Percentiles rank a stretch among this genome's conserved stretches.
phyloP scores from a whole-genome alignment of 2,797 vertebrate genomes.

The Sphenodon punctatus region DNA sequence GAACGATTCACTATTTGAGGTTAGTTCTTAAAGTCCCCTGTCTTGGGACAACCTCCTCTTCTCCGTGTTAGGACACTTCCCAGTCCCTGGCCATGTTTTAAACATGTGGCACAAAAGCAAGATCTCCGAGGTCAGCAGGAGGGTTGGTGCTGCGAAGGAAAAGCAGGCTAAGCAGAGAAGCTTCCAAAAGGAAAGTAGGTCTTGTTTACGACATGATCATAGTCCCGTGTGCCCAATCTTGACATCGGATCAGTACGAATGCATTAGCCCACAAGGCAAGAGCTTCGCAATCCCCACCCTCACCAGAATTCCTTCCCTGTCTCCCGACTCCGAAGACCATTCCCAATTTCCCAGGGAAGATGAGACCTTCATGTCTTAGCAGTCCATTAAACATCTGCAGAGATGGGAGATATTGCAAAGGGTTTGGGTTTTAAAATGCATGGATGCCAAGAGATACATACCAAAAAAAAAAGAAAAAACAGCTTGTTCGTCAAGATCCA shows the following conservation, averaged over 20 bases:
- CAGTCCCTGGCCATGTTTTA: neutral
- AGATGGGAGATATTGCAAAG: neutral
- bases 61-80: no score
- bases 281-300: neutral
- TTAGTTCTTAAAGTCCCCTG: neutral
- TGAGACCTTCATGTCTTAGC: fast-evolving
- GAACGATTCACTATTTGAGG: slow-evolving; percentile 27
- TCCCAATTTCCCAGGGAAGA: neutral
- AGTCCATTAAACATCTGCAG: fast-evolving
- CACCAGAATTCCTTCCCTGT: fast-evolving
- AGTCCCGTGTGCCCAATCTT: neutral
- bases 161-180: neutral
- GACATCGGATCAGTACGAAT: neutral
- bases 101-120: neutral
- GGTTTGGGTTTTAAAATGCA: neutral
- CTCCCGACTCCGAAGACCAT: neutral
- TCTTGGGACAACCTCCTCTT: neutral
- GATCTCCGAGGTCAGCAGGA: no score
- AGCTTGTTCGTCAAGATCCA: neutral
- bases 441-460: neutral
- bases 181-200: neutral
- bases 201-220: fast-evolving
- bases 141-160: neutral
- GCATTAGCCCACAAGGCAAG: neutral
- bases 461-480: neutral